Evolutionary conservation across 2,113 vertebrate genomes (phyloP).

Genomic region (Mandrillus leucophaeus): DNA sequence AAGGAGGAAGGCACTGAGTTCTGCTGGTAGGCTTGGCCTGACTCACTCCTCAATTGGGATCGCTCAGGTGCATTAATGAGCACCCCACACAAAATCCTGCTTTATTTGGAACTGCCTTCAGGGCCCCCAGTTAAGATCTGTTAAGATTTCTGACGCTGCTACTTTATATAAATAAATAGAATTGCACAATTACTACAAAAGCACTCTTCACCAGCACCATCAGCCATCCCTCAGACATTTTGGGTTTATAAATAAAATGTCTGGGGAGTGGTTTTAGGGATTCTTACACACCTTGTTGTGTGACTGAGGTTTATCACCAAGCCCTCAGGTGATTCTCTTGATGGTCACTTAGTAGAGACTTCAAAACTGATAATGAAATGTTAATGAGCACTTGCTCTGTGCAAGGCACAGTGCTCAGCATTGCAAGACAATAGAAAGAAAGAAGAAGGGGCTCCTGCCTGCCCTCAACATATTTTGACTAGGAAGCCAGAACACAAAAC

Average conservation of each 20-base stretch:
- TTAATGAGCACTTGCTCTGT: background rate
- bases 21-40: background rate
- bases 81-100: background rate
- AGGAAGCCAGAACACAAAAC: background rate
- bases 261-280: background rate
- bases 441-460: background rate
- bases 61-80: background rate
- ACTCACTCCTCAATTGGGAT: rapidly evolving
- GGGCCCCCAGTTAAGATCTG: background rate
- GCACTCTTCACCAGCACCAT: background rate
- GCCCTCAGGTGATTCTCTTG: background rate
- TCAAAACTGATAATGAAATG: background rate
- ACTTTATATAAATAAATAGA: background rate
- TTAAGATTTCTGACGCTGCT: background rate
- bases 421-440: background rate
- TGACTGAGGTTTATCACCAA: background rate
- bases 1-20: background rate
- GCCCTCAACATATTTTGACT: background rate
- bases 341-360: background rate
- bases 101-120: background rate
- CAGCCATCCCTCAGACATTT: background rate
- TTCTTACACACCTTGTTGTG: background rate
- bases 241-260: background rate
- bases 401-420: background rate
- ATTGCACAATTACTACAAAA: background rate